Base-by-base conservation (phyloP, 2,113 vertebrate genomes). In the Orthonyx spaldingii region DNA sequence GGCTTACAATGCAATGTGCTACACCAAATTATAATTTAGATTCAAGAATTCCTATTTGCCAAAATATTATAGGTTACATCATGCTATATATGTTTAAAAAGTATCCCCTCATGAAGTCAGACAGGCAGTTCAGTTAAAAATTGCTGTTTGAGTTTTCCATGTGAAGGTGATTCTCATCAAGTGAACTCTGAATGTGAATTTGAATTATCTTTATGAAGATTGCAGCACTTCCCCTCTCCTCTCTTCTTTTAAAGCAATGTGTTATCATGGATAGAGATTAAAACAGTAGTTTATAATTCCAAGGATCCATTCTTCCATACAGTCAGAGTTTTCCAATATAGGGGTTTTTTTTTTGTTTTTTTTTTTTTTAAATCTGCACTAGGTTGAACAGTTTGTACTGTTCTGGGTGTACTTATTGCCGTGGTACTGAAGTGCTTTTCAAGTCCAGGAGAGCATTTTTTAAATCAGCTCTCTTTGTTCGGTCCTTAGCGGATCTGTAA, bases 391-490 rank as follows among this genome's bases (percentile, higher is more conserved):
- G 27, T 55, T 90, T 68, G 24, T 56, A 30, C 4, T 75, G 4
- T 78, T 75, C 77, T 89, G 53, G 49, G 2, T 72, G 10, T 69
- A 79, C n/a, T 93, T 82, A 95, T 93, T 91, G 70, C 37, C 33
- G 35, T 72, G 19, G 24, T 22, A 65, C 19, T 84, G 65, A 87
- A 75, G 39, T 71, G 32, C 21, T 60, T 95, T 95, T 82, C 44
- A 79, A 44, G 53, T 89, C 37, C 26, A 26, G 49, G 42, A 75
- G 16, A 59, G 10, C 1, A 4, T 83, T 94, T 93, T 80, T 47
- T 69, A 87, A 93, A 92, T 90, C 60, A 92, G 13, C 8, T 59
- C 44, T 50, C 19, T 87, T 94, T 93, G 53, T 84, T 94, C 91
- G 33, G 41, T 85, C 70, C 47, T 85, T 64, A 87, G 66, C 71